Base-by-base conservation (phyloP, 2,888 invertebrate species). In the Malacosoma neustria region DNA sequence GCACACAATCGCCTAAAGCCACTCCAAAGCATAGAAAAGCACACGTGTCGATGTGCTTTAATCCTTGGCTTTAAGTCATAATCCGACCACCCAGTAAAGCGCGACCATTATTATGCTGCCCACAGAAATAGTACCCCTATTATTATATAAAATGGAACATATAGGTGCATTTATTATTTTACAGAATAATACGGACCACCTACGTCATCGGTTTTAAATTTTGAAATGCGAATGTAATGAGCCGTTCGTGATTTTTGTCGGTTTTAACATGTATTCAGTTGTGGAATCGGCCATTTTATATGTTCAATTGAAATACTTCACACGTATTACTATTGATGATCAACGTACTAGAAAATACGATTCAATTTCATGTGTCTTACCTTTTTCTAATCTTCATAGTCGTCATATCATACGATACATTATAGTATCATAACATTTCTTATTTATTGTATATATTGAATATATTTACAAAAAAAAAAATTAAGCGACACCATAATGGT, bases 41-140 rank as follows among this genome's bases (percentile, higher is more conserved):
- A 76, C 81, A 80, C 80, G 82, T 82, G 82, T 82, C 77, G 77
- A 84, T 76, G 72, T 63, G 60, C 57, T 58, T 61, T 84, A 82
- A 84, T 82, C 84, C 74, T 50, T 46, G 59, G 72, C 73, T 80
- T 75, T 73, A 62, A 68, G 43, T 56, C 57, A 64, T 77, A 75
- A 79, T 79, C 79, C 82, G 84, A 81, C 84, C 84, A 85, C 84
- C 84, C 82, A 76, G 54, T 47, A 59, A 50, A 61, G 51, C 53
- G 42, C 60, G 64, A 58, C 73, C 64, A 62, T 60, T 61, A 67
- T 61, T 67, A 71, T 65, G 53, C 72, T 76, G 77, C 68, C 74
- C 73, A 72, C 67, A 71, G 68, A 64, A 66, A 69, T 66, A 56
- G 64, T 69, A 70, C 72, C 72, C 73, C 73, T 66, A 76, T 76